A percentile compares a stretch with the other conserved stretches of the same genome.
Evolutionary conservation across 2,888 invertebrate genomes (phyloP).

Genomic region (Mythimna loreyi): DNA sequence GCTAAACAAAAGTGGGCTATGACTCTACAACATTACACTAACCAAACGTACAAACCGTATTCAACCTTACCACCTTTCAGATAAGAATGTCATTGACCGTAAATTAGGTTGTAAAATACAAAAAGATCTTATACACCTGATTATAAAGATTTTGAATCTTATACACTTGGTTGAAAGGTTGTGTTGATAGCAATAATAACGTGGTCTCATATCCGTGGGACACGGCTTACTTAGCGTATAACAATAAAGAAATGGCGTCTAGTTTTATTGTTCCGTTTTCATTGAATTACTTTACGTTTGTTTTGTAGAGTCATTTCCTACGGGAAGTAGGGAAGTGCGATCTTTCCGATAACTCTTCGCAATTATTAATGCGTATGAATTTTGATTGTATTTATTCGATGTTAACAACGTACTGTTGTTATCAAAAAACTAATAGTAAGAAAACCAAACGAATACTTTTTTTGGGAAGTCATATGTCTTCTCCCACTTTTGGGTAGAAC

Average conservation of each 20-base stretch:
- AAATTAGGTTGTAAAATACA: slow-evolving; percentile 18
- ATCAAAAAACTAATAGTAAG: too few species aligned
- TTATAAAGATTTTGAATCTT: slow-evolving; percentile 47
- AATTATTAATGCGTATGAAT: slow-evolving; percentile 23
- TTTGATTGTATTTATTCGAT: slow-evolving; percentile 9
- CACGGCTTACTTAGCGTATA: slow-evolving; percentile 66
- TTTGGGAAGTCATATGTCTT: too few species aligned
- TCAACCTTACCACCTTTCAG: slow-evolving; percentile 29
- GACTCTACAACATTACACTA: slow-evolving; percentile 55
- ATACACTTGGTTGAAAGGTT: slow-evolving; percentile 27
- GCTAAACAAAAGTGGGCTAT: slow-evolving; percentile 78
- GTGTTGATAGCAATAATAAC: slow-evolving; percentile 16
- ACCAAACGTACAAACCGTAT: slow-evolving; percentile 6
- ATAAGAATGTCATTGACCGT: slow-evolving; percentile 33
- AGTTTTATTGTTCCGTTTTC: slow-evolving; percentile 69
- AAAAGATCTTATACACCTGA: slow-evolving; percentile 6
- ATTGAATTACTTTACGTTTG: slow-evolving; percentile 68
- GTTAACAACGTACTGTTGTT: too few species aligned
- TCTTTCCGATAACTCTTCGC: slow-evolving; percentile 30
- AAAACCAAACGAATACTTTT: too few species aligned
- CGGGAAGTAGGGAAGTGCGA: slow-evolving; percentile 61
- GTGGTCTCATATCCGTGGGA: slow-evolving; percentile 59
- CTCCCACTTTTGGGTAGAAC: too few species aligned
- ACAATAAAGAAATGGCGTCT: slow-evolving; percentile 69
- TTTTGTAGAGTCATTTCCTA: slow-evolving; percentile 69